Base-by-base conservation (phyloP, 2,888 invertebrate genomes). In the Geotrupes spiniger region DNA sequence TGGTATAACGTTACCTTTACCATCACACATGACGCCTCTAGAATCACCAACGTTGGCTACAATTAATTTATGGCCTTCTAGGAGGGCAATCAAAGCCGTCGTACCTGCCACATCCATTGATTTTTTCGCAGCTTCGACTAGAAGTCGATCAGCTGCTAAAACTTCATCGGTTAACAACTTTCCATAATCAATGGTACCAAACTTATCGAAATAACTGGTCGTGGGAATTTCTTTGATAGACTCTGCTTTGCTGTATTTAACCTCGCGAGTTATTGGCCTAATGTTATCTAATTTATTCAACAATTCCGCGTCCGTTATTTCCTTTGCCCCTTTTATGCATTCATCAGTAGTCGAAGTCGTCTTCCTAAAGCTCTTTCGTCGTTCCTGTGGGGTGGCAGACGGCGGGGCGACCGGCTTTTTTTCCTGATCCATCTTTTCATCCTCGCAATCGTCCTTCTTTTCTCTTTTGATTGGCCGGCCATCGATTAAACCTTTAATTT, bases 21-120 rank as follows among this genome's bases (percentile, higher is more conserved):
- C 81, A 73, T 95, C 94, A 72, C 93, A 95, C 87, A 96, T 91
- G 0, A 96, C 95, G 17, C 94, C 97, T 56, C 97, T 78, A 0
- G 96, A 96, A 72, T 97, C 97, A 2, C 97, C 97, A 15, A 97
- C 95, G 78, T 97, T 97, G 9, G 95, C 96, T 16, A 97, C 94
- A 56, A 90, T 85, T 54, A 97, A 74, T 62, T 85, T 82, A 60
- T 85, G 83, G 29, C 82, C 86, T 70, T 93, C 89, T 59, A 96
- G 76, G 10, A 96, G 75, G 17, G 94, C 95, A 59, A 96, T 87
- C 36, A 97, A 74, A 2, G 94, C 93, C 16, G 97, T 97, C 14
- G 95, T 94, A 10, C 97, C 96, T 69, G 83, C 86, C 14, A 86
- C 84, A 72, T 85, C 83, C 65, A 83, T 76, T 66, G 76, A 84